These are phyloP conservation scores for Leptosomus discolor DNA, from an alignment of 2,113 vertebrate genomes.

Conservation along the genomic window DNA sequence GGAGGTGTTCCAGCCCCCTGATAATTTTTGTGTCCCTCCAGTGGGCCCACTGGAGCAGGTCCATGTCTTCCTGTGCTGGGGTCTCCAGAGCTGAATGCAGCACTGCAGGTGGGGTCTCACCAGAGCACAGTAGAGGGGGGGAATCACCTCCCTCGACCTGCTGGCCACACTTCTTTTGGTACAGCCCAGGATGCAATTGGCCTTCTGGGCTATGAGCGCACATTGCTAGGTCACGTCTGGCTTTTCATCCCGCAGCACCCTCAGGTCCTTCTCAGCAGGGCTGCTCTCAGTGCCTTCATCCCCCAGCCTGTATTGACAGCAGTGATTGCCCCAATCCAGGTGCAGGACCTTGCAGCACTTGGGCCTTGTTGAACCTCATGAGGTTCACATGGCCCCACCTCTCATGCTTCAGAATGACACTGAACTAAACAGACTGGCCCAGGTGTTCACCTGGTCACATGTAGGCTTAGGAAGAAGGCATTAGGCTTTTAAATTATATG, in stretches of 20 bases:
- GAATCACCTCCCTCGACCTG: not conserved
- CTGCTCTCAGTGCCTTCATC: not conserved
- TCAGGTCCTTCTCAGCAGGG: not conserved
- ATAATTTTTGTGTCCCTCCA: not conserved
- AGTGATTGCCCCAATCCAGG: too few species aligned
- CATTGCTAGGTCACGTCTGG: not conserved
- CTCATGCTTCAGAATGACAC: not conserved
- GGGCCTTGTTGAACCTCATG: not conserved
- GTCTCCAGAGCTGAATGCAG: not conserved
- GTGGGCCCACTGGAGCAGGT: not conserved
- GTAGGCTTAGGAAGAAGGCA: not conserved
- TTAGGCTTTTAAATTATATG: not conserved
- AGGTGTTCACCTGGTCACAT: accelerated
- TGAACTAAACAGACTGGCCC: not conserved
- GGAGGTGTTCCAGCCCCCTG: not conserved
- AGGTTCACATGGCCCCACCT: not conserved
- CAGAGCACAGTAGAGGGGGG: not conserved
- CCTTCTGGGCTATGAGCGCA: not conserved
- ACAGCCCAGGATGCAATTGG: not conserved
- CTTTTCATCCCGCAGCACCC: not conserved
- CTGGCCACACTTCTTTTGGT: not conserved
- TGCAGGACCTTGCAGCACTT: not conserved
- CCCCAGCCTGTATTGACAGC: too few species aligned
- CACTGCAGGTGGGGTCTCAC: not conserved
- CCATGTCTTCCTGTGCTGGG: not conserved